These are phyloP conservation scores for Drosophila multiciliata DNA, from an alignment of 2,888 invertebrate species.

Conservation along the genomic window DNA sequence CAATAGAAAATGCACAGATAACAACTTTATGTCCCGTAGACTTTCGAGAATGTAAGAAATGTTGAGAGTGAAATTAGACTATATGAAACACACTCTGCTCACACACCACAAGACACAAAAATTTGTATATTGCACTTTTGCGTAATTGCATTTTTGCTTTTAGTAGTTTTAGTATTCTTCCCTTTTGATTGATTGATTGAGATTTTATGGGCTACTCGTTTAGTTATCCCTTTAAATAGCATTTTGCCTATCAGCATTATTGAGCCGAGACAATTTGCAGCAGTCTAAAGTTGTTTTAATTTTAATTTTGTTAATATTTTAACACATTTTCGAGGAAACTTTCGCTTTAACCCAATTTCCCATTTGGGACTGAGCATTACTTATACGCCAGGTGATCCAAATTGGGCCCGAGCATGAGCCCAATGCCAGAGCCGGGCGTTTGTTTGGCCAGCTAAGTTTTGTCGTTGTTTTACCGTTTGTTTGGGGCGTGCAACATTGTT, in stretches of 20 bases:
- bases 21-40: not conserved
- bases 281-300: not conserved
- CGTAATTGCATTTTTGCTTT: not conserved
- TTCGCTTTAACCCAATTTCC: slow-evolving; percentile 60
- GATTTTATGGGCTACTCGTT: not conserved
- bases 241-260: not conserved
- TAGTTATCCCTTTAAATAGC: not conserved
- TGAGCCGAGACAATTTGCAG: not conserved
- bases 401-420: not conserved
- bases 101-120: not conserved
- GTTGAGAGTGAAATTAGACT: not conserved
- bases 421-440: slow-evolving; percentile 8
- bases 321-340: slow-evolving; percentile 1
- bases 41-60: not conserved
- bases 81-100: not conserved
- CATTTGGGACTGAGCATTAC: slow-evolving; percentile 31
- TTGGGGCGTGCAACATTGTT: slow-evolving; percentile 40
- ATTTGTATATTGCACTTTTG: not conserved
- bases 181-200: not conserved
- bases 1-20: not conserved
- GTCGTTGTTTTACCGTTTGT: slow-evolving; percentile 37
- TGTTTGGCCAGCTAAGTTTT: slow-evolving; percentile 15
- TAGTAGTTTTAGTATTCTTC: not conserved
- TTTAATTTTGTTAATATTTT: slow-evolving; percentile 3
- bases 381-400: slow-evolving; percentile 50